A percentile compares a stretch with the other conserved stretches of the same genome.
These are phyloP conservation scores for Danio albolineatus DNA, from an alignment of 2,797 vertebrate species.

Conservation along the genomic window DNA sequence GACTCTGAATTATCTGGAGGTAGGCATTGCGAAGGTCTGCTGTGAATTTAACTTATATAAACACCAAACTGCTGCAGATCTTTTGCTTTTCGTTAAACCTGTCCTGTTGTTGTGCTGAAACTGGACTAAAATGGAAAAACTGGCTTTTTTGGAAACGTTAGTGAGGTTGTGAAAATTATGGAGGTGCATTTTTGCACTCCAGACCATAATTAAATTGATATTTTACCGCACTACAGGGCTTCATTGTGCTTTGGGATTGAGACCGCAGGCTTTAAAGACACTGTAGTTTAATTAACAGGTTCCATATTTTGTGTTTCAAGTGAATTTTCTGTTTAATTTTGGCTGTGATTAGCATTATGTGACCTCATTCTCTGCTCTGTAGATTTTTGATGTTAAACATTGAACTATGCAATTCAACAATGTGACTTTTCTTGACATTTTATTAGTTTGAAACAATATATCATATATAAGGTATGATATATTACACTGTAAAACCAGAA, in stretches of 20 bases:
- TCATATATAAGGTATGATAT: too few species aligned
- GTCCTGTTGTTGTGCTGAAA: constrained; percentile 14
- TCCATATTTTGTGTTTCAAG: too few species aligned
- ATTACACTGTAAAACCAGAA: too few species aligned
- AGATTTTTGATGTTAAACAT: too few species aligned
- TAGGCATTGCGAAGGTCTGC: constrained; percentile 15
- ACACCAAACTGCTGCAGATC: not conserved
- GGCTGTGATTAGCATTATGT: too few species aligned
- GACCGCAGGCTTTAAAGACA: not conserved
- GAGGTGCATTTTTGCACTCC: not conserved
- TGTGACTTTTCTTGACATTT: too few species aligned
- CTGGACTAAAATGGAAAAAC: not conserved
- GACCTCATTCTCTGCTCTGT: too few species aligned
- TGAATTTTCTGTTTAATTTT: too few species aligned
- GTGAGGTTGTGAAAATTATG: not conserved
- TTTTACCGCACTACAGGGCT: not conserved
- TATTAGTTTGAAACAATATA: too few species aligned
- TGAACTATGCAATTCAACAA: too few species aligned
- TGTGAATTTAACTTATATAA: not conserved
- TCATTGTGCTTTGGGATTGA: constrained; percentile 6
- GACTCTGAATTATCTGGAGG: constrained; percentile 19
- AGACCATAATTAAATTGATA: not conserved
- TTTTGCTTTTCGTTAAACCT: not conserved
- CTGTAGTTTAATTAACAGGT: too few species aligned
- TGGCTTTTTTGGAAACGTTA: not conserved